A percentile compares a stretch with the other conserved stretches of the same genome.
Evolutionary conservation across 2,888 invertebrate species (phyloP).

Genomic region (Electrophaes corylata): DNA sequence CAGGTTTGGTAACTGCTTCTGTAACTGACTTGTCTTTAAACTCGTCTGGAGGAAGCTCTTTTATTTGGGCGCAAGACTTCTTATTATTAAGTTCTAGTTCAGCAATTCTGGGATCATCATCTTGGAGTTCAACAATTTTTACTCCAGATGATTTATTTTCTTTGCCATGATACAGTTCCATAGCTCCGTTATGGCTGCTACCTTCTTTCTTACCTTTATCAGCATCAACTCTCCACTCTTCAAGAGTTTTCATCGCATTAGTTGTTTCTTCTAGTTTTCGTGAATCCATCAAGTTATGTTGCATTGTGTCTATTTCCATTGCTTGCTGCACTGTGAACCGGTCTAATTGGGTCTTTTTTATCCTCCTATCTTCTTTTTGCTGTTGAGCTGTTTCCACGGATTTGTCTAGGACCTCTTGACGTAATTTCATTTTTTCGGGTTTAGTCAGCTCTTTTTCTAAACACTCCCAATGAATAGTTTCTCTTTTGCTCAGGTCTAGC

Average conservation of each 20-base stretch:
- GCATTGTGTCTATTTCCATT: constrained; percentile 77
- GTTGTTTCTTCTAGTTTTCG: constrained; percentile 85
- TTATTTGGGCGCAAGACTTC: constrained; percentile 7
- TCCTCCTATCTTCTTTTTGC: constrained; percentile 76
- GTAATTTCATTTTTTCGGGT: constrained; percentile 81
- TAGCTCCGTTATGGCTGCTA: constrained; percentile 14
- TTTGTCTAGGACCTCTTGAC: constrained; percentile 83
- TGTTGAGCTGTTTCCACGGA: constrained; percentile 83
- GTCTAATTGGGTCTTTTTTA: constrained; percentile 82
- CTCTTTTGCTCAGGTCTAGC: constrained; percentile 87
- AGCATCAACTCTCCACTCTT: constrained; percentile 80
- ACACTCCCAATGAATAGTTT: constrained; percentile 81
- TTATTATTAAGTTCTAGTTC: constrained; percentile 14
- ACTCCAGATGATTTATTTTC: constrained; percentile 28
- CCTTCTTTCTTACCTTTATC: constrained; percentile 33
- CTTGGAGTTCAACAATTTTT: constrained; percentile 28
- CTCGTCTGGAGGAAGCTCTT: constrained; percentile 2
- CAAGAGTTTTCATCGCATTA: constrained; percentile 87
- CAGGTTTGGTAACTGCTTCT: constrained; percentile 8
- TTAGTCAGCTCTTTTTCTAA: constrained; percentile 84
- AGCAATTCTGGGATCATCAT: constrained; percentile 23
- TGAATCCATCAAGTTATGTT: constrained; percentile 85
- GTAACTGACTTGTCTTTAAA: constrained; percentile 11
- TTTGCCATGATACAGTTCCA: constrained; percentile 15
- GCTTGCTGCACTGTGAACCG: constrained; percentile 79